Percentiles rank a stretch among this genome's conserved stretches.
These are phyloP conservation scores for Parauchenoglanis punctatus DNA, from an alignment of 2,797 vertebrate genomes.

Conservation along the genomic window DNA sequence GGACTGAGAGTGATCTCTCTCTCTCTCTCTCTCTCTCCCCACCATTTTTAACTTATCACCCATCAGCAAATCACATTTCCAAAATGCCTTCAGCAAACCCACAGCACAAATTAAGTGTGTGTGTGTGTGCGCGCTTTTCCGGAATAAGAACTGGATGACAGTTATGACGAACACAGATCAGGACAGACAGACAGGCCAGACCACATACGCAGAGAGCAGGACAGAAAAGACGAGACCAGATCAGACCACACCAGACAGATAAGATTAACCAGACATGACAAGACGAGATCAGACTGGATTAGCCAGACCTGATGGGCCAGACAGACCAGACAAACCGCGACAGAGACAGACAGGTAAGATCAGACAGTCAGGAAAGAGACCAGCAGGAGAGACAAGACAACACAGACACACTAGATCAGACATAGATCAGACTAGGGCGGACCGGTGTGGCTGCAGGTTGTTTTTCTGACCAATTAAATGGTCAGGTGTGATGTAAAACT, in stretches of 20 bases:
- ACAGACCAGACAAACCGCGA: not conserved
- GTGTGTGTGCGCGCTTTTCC: not conserved
- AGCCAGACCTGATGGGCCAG: not conserved
- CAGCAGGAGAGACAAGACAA: not conserved
- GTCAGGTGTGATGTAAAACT: not conserved
- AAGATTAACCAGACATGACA: not conserved
- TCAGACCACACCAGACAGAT: not conserved
- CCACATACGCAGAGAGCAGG: too few relatives aligned
- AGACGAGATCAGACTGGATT: not conserved
- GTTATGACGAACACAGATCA: not conserved
- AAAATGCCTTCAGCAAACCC: constrained; percentile 7
- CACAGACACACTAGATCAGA: not conserved
- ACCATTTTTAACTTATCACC: not conserved
- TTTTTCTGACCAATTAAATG: not conserved
- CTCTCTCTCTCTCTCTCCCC: not conserved
- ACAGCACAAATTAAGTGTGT: constrained; percentile 3
- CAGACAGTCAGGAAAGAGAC: not conserved
- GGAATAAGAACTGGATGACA: not conserved
- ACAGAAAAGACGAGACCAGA: not conserved
- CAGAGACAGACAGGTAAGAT: too few relatives aligned
- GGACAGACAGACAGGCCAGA: not conserved
- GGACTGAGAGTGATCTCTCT: not conserved
- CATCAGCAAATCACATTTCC: constrained; percentile 7
- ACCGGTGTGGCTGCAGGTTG: not conserved
- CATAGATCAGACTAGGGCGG: not conserved